Base-by-base conservation (phyloP, 2,888 invertebrate genomes). In the Sarcophaga rosellei region DNA sequence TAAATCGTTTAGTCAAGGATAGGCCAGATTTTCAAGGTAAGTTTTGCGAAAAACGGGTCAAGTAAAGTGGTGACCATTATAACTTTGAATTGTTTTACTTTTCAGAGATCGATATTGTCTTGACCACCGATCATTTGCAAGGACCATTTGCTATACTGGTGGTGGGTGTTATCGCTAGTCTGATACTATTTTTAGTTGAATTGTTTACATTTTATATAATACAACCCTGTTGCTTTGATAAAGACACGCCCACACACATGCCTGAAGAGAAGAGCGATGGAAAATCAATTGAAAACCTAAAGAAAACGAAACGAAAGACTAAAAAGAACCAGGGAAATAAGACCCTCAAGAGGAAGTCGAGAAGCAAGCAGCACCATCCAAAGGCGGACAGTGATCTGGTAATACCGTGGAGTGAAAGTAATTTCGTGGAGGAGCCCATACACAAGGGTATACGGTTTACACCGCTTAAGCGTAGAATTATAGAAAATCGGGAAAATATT, bases 101-200 rank as follows among this genome's bases (percentile, higher is more conserved):
- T 35, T 74, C 66, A 86, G 89, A 90, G 23, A 89, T 90, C 8
- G 90, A 92, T 1, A 93, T 92, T 75, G 92, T 94, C 5, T 88
- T 95, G 44, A 94, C 95, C 15, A 88, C 94, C 1, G 90, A 93
- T 65, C 95, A 95, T 89, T 89, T 95, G 44, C 93, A 94, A 88
- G 94, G 95, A 0, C 94, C 95, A 0, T 95, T 95, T 88, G 90
- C 93, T 12, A 92, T 94, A 11, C 90, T 95, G 8, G 88, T 91
- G 12, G 86, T 94, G 3, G 95, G 95, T 0, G 91, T 92, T 15
- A 82, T 92, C 5, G 89, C 92, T n/a, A 94, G 95, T 47, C 88
- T 88, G 0, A n/a, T 94, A 15, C 90, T 90, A 0, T 92, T 92
- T 70, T 4, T 89, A 0, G 89, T 85, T 0, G 93, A 93, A 87